Evolutionary conservation across 2,888 invertebrate genomes (phyloP), one percentile per base, ranked within the genome.

Genomic region (Athrips mouffetella): DNA sequence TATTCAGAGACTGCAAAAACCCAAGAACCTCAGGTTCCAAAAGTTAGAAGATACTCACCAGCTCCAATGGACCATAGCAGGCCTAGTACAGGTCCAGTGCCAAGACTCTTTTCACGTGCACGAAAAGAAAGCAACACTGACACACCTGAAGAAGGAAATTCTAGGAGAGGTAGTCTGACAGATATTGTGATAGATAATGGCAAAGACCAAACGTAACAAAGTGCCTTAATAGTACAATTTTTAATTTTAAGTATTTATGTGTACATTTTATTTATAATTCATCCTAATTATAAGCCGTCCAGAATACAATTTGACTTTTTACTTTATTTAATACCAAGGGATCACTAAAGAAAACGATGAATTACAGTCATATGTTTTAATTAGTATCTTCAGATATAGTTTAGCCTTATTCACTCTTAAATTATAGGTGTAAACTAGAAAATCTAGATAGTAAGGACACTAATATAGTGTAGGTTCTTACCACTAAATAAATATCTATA

Each of bases 111-210:
- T 54, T 81, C 85, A 1, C 75, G 85, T 48, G 77, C 82, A 56
- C 76, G 84, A 31, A 85, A 81, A 63, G 88, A 88, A 47, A 35
- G 25, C 18, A 45, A 31, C 33, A 63, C 57, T 52, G 73, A 63
- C 39, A 57, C 52, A 46, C 67, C 65, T 51, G 84, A 83, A 53
- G 80, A 77, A 44, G 67, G 62, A 49, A 70, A 66, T 60, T 80
- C 80, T 2, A 76, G 89, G 59, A 76, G 88, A 44, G 73, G 76
- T 47, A 89, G 89, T 65, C 67, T 89, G 55, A 89, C 86, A 35
- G 89, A 89, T 59, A 67, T 89, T 63, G 85, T 85, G 55, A 82
- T 89, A 68, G 89, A 89, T 52, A 87, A 74, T 63, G 76, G 81
- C 59, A 85, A 84, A 76, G 83, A 88, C 68, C 81, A 84, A 59